Evolutionary conservation across 2,888 invertebrate species (phyloP), one percentile per base, ranked within the genome.

Genomic region (Malthinus seriepunctatus): DNA sequence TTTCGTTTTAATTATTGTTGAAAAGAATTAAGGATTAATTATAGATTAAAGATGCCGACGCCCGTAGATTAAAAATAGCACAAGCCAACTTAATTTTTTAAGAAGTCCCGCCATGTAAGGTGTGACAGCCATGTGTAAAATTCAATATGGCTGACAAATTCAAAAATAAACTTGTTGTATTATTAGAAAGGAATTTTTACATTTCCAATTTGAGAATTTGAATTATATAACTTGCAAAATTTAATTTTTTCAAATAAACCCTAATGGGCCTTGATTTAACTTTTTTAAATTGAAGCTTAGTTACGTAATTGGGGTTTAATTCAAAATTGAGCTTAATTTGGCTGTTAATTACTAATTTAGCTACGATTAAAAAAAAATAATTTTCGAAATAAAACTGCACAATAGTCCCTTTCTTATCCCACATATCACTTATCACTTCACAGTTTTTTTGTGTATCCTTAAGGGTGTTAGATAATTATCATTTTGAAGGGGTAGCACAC

Each of bases 101-200:
- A 15, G 53, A 53, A 67, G 55, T 47, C 67, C 68, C 65, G 60
- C 73, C 73, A 71, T 72, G 70, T 73, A 72, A 69, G 73, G 73
- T 67, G 69, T 68, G 71, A 65, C 62, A 65, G 60, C 59, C 63
- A 69, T 62, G 57, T 60, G 63, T 66, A 66, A 57, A 10, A 59
- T 68, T 56, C 66, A 69, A 69, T 45, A 71, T 71, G 70, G 70
- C 66, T 44, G 63, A 42, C 63, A 56, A 56, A 56, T 57, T 60
- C 63, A 59, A 58, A 60, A 56, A 61, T 50, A 62, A 56, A 64
- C 55, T 46, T 42, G 23, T 35, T 32, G 32, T 55, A 51, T 54
- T 51, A 55, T 53, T 59, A 59, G 53, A 42, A 48, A 15, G 39
- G 39, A 42, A 42, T 42, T 42, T 42, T 15, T 42, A 42, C 15